A percentile compares a stretch with the other conserved stretches of the same genome.
Evolutionary conservation across 2,113 vertebrate genomes (phyloP).

Genomic region (Calyptommatus sinebrachiatus): DNA sequence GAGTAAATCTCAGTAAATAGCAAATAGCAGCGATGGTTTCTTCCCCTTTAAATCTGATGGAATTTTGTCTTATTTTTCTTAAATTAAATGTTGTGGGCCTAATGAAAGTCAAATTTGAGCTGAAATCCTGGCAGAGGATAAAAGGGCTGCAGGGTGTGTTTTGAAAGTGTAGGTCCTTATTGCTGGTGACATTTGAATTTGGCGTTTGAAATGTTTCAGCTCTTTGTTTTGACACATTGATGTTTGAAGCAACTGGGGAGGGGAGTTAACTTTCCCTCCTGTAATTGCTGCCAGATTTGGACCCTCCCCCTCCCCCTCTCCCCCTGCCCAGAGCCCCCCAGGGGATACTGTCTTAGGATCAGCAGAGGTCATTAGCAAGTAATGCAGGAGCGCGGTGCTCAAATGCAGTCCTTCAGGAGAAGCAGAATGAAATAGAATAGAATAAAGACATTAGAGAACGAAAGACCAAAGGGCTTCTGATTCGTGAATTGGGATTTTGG

Average conservation of each 20-base stretch:
- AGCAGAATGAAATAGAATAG: neutral
- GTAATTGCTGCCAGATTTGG: constrained; percentile 55
- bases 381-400: neutral
- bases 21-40: neutral
- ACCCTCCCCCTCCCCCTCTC: accelerated
- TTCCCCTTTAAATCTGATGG: neutral
- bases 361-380: constrained; percentile 30
- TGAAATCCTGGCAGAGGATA: neutral
- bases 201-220: constrained; percentile 39
- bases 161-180: neutral
- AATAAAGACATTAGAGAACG: neutral
- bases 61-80: accelerated
- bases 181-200: constrained; percentile 49
- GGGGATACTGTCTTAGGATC: constrained; percentile 28
- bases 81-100: neutral
- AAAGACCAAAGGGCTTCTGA: neutral
- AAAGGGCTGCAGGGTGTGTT: neutral
- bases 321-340: neutral
- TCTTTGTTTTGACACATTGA: constrained; percentile 41
- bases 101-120: neutral
- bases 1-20: too few species aligned
- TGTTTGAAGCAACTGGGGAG: constrained; percentile 48
- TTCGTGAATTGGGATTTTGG: neutral
- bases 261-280: constrained; percentile 49
- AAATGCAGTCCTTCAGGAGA: neutral